Evolutionary conservation across 2,888 invertebrate genomes (phyloP), one percentile per base, ranked within the genome.

Genomic region (Nycteola revayana): DNA sequence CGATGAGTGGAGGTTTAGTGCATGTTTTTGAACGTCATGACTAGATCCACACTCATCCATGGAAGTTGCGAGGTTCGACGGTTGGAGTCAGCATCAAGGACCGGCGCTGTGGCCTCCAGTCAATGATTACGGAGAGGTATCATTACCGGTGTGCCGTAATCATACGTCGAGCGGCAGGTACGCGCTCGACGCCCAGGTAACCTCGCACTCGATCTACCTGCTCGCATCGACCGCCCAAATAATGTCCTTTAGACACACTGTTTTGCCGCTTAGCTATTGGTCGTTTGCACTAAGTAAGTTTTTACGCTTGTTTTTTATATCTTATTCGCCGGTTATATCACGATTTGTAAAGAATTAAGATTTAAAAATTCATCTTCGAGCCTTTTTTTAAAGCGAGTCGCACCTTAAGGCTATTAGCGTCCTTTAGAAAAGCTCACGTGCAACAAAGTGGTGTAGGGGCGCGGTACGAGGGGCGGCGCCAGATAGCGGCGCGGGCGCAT

Each of bases 1-100:
- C 90, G 92, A 91, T 93, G 92, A 90, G 92, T 93, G 92, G 90
- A 92, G 92, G 91, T 92, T 91, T 92, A 91, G 92, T 93, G 90
- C 92, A 92, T 92, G 92, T 92, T 88, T 62, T 74, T 72, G 60
- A 60, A 71, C 87, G 85, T 86, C 93, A 92, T 93, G 93, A 93
- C 93, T 93, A 93, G 93, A 93, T 93, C 93, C 93, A 93, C 92
- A 93, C 93, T 93, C 92, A 93, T 93, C 93, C 92, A 93, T 90
- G 91, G 92, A 91, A 89, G 83, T 88, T 87, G 89, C 85, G 83
- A 78, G 84, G 81, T 77, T 84, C 90, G 71, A 68, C 88, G 66
- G 39, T 25, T 38, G 45, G 38, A 28, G 60, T n/a, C 57, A 52
- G 80, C n/a, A n/a, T 22, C 22, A 33, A 43, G 52, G 51, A 42